Evolutionary conservation across 2,113 vertebrate genomes (phyloP).

Genomic region (Choloepus hoffmanni): DNA sequence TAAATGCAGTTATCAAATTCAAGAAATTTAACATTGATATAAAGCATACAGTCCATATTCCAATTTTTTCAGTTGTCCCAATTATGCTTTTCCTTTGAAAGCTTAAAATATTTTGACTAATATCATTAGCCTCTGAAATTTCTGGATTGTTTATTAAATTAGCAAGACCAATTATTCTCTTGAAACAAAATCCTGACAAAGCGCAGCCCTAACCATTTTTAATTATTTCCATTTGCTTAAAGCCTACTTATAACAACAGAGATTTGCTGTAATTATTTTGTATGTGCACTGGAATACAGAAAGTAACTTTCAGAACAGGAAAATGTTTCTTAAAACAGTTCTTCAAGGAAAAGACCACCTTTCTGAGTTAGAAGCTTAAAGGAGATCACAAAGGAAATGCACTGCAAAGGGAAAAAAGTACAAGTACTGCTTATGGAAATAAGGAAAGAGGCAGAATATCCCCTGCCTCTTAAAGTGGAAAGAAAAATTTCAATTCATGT

Average conservation of each 20-base stretch:
- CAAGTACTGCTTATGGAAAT: background rate
- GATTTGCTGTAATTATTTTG: conserved; percentile 7
- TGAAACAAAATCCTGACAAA: background rate
- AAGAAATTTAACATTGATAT: no score
- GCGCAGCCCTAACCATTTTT: background rate
- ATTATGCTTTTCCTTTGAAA: no score
- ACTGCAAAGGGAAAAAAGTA: background rate
- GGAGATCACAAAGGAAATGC: background rate
- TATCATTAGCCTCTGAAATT: background rate
- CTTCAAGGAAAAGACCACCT: background rate
- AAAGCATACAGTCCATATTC: no score
- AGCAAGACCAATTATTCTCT: fast-evolving
- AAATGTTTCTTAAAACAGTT: conserved; percentile 21
- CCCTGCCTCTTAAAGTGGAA: background rate
- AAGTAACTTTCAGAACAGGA: conserved; percentile 36
- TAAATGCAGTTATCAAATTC: no score
- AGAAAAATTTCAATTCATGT: background rate
- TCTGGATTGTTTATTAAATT: background rate
- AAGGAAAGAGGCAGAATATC: no score
- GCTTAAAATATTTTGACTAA: background rate
- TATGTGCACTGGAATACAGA: background rate
- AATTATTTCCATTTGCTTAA: conserved; percentile 34
- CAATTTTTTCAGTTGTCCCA: no score
- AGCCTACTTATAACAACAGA: background rate
- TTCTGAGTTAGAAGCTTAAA: conserved; percentile 7